Evolutionary conservation across 1,140 invertebrate genomes (phyloP), one percentile per base, ranked within the genome.

Genomic region (Drosophila ambigua): DNA sequence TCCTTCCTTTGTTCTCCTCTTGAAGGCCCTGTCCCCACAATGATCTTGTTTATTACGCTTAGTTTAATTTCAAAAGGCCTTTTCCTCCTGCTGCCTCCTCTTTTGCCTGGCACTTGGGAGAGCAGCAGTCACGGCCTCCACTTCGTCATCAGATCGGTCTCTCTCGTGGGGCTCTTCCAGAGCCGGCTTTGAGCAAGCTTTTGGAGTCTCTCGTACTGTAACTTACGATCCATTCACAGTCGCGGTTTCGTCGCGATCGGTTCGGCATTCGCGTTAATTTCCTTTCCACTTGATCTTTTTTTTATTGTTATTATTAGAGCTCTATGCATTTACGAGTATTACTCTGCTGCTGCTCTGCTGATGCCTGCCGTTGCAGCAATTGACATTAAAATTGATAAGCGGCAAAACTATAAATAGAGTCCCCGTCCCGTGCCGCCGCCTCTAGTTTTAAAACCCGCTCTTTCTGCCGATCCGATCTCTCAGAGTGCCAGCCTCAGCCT

Each of bases 371-470:
- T 53, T 71, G 71, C 64, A 64, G 69, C 69, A 76, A 77, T 77
- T 84, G 77, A 84, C 72, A 85, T 82, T 82, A 77, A 78, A 75
- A 75, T 82, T 87, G 79, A 87, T 87, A 87, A 85, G 69, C 82
- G 62, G 62, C 78, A 78, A 75, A 71, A 85, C 60, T 67, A 54
- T 65, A 76, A 79, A 72, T 66, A 78, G 76, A 78, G 62, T 46
- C 23, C 4, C 43, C 20, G 4, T 11, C 3, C 11, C 2, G 31
- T 9, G 20, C 20, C 20, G 20, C 9, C 8, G 8, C 9, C 31
- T 35, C 9, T 35, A 7, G 8, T 9, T 9, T 31, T 4, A 39
- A 39, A 39, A 39, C 35, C 35, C 35, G 35, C 35, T 39, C 35
- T 39, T 39, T 39, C 4, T 3, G 13, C 11, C 35, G 35, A 39